Evolutionary conservation across 2,797 vertebrate genomes (phyloP).

Genomic region (Hippocampus kuda): DNA sequence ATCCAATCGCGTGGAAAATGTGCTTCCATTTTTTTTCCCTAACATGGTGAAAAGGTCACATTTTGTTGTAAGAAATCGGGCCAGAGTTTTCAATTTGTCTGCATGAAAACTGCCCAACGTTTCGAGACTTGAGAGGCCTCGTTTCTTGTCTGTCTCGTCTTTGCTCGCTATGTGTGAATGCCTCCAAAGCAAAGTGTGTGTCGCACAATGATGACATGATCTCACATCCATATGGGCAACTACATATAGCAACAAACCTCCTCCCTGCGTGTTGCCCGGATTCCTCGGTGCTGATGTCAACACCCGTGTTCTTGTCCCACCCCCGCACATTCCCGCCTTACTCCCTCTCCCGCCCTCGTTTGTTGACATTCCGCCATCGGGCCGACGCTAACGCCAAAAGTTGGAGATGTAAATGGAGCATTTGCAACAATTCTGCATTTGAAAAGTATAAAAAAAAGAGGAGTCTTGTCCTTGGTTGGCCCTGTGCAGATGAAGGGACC

Average conservation of each 20-base stretch:
- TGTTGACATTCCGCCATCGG: conserved; percentile 41
- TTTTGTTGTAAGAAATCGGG: too few species aligned
- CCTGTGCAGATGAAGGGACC: too few species aligned
- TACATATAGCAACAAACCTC: too few species aligned
- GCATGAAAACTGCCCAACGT: too few species aligned
- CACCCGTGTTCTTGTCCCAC: conserved; percentile 25
- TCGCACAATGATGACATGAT: not conserved
- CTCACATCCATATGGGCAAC: not conserved
- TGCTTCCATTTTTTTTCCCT: not conserved
- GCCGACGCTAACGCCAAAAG: too few species aligned
- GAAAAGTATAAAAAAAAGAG: too few species aligned
- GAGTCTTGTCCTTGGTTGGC: too few species aligned
- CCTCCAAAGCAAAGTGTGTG: not conserved
- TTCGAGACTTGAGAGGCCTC: not conserved
- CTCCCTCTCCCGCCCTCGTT: conserved; percentile 29
- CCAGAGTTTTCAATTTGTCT: too few species aligned
- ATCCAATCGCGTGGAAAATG: too few species aligned
- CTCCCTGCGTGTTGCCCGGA: conserved; percentile 37
- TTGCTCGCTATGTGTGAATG: not conserved
- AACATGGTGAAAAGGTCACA: not conserved
- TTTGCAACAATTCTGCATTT: too few species aligned
- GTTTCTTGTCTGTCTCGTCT: not conserved
- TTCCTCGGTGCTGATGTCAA: conserved; percentile 55
- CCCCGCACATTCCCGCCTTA: conserved; percentile 21
- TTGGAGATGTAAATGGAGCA: conserved; percentile 21